These are phyloP conservation scores for Lophochroa leadbeateri DNA, from an alignment of 2,113 vertebrate species.

Conservation along the genomic window DNA sequence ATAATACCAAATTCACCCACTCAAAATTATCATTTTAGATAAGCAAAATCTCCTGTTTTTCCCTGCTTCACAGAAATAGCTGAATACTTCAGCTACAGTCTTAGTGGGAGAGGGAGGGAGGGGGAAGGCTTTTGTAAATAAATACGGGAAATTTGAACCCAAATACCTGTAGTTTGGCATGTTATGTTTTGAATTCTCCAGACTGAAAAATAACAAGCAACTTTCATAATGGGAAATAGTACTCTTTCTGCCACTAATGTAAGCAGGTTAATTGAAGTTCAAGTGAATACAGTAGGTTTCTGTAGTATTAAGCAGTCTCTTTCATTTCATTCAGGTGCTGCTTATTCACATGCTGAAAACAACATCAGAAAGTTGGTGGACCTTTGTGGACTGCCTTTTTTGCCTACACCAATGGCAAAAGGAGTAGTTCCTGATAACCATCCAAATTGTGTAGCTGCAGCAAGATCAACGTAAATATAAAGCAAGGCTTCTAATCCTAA, in stretches of 20 bases:
- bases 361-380: conserved; percentile 85
- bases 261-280: not conserved
- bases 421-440: conserved; percentile 93
- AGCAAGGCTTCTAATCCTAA: not conserved
- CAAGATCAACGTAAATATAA: conserved; percentile 86
- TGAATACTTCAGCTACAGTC: not conserved
- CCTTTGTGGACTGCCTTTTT: conserved; percentile 84
- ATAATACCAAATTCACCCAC: not conserved
- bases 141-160: not conserved
- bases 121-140: not conserved
- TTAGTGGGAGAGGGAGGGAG: not conserved
- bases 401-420: conserved; percentile 97
- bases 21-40: not conserved
- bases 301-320: not conserved
- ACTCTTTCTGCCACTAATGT: not conserved
- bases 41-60: not conserved
- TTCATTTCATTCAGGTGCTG: conserved; percentile 83
- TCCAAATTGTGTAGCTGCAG: conserved; percentile 88
- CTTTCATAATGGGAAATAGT: not conserved
- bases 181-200: not conserved
- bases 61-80: not conserved
- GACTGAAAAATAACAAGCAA: not conserved
- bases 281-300: not conserved
- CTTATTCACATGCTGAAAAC: conserved; percentile 86
- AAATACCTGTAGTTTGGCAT: not conserved